Evolutionary conservation across 2,888 invertebrate genomes (phyloP), one percentile per base, ranked within the genome.

Genomic region (Athetis lepigone): DNA sequence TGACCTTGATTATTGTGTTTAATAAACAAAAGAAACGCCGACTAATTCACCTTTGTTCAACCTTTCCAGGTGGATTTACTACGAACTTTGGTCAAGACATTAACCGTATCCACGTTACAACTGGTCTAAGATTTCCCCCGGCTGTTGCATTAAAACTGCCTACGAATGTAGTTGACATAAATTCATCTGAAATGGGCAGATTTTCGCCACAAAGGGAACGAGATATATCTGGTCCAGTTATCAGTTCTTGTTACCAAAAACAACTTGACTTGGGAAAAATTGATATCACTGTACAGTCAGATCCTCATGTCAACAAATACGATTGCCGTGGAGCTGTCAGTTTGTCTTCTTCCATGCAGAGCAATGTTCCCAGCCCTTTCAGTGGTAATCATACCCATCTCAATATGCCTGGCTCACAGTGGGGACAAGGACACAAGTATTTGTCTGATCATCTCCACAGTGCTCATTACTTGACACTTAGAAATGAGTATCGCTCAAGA

Each of bases 381-480:
- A 95, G 95, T 70, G 95, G 96, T 1, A 94, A 95, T 70, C 91
- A 95, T 70, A 96, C 96, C n/a, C 96, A 97, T 81, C 90, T 97
- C n/a, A 96, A 96, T 77, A 97, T 97, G 97, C 97, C 97, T 0
- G 97, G 97, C 1, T 97, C 97, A 1, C 96, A 97, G 70, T 96
- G 96, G 96, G 95, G 96, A 4, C 96, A 96, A 85, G 96, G 96
- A 55, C 95, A 95, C 52, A 97, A 97, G 87, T 97, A 97, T 83
- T 92, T 97, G 58, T 96, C 97, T 36, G 96, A 96, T 75, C 96
- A 97, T 79, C 94, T 97, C 85, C 96, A 97, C 70, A 95, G 95
- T 69, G 96, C 96, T 4, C 97, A 97, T 86, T 96, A 96, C 81
- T 91, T 95, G 50, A 95, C 94, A 60, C 87, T 96, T 73, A 91